phyloP scores from a whole-genome alignment of 2,797 vertebrate species.

The Denticeps clupeoides region DNA sequence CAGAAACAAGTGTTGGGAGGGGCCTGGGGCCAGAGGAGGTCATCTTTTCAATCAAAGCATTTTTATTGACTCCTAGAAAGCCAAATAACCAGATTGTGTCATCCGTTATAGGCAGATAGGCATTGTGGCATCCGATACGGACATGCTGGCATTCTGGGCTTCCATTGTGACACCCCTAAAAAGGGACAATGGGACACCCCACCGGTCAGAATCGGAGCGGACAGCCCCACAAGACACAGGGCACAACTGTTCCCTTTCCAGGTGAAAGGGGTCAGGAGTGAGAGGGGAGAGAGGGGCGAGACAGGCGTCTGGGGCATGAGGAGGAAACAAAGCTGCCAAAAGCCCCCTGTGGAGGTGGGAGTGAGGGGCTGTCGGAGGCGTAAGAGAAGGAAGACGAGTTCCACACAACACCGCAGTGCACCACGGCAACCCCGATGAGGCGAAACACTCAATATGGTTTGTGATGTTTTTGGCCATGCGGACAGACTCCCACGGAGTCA shows the following conservation, averaged over 20 bases:
- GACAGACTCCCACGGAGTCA: constrained; percentile 35
- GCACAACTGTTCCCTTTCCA: constrained; percentile 77
- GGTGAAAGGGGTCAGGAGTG: constrained; percentile 62
- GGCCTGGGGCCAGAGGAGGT: constrained; percentile 42
- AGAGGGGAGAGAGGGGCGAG: constrained; percentile 55
- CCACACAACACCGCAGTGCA: constrained; percentile 17
- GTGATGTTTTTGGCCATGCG: neutral
- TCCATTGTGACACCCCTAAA: constrained; percentile 65
- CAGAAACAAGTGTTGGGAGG: constrained; percentile 35
- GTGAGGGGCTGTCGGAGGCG: constrained; percentile 1
- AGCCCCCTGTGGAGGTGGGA: neutral
- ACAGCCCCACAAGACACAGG: constrained; percentile 72
- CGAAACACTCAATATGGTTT: constrained; percentile 9
- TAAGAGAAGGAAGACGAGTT: constrained; percentile 4
- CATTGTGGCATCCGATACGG: constrained; percentile 33
- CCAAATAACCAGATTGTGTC: constrained; percentile 77
- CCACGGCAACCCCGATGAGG: constrained; percentile 7
- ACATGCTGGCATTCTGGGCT: constrained; percentile 23
- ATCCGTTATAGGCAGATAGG: constrained; percentile 76
- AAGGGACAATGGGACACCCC: constrained; percentile 75
- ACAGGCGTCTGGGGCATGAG: constrained; percentile 35
- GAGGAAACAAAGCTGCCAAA: neutral
- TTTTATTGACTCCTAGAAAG: constrained; percentile 83
- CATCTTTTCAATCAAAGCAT: constrained; percentile 56
- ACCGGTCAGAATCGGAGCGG: constrained; percentile 74